Percentiles rank a stretch among this genome's conserved stretches.
Conservation (phyloP, 2,888 invertebrate genomes). For the Xanthorhoe designata region DNA sequence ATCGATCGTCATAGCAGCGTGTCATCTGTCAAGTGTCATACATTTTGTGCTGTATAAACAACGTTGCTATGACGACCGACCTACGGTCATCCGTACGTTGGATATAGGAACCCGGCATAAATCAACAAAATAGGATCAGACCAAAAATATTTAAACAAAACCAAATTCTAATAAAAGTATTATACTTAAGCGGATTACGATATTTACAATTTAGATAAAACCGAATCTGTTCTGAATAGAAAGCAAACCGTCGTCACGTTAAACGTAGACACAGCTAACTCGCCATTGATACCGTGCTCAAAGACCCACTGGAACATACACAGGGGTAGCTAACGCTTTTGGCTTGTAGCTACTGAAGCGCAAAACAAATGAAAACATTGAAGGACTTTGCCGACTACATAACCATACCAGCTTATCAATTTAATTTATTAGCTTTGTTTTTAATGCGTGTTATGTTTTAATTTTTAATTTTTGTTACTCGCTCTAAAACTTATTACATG, state of each 20-base stretch:
- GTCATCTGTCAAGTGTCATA: too few relatives aligned
- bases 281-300: constrained; percentile 17
- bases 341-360: not conserved
- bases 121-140: too few relatives aligned
- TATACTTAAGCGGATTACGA: not conserved
- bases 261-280: constrained; percentile 7
- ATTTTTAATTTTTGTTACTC: too few relatives aligned
- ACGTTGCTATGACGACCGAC: too few relatives aligned
- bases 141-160: not conserved
- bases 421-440: too few relatives aligned
- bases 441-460: too few relatives aligned
- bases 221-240: constrained; percentile 5
- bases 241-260: constrained; percentile 14
- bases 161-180: not conserved
- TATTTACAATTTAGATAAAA: constrained; percentile 4
- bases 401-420: too few relatives aligned
- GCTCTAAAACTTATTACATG: too few relatives aligned
- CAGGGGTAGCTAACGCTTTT: constrained; percentile 5
- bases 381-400: not conserved
- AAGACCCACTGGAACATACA: constrained; percentile 10
- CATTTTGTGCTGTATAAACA: too few relatives aligned
- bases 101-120: too few relatives aligned
- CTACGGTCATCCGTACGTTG: too few relatives aligned
- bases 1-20: too few relatives aligned
- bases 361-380: not conserved